Evolutionary conservation across 2,797 vertebrate species (phyloP), one percentile per base, ranked within the genome.

Genomic region (Etheostoma nigrum): DNA sequence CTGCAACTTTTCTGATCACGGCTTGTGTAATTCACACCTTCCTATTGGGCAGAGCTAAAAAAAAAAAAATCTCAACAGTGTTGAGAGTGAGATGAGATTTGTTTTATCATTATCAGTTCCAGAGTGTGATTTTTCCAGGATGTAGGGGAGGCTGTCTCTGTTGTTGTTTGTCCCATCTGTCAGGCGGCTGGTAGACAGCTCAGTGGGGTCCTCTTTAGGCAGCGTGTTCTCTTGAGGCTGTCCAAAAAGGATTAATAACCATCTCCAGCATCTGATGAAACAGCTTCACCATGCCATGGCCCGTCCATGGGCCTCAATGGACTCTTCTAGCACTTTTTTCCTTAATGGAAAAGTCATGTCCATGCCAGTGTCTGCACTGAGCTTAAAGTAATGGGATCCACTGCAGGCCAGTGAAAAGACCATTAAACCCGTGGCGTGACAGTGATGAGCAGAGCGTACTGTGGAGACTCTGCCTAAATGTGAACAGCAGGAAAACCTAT

Each of bases 281-380:
- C 72, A 53, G 61, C 72, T 80, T 84, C 63, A 13, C 89, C 77
- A 53, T 92, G 85, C 86, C 77, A 53, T 92, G 86, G 87, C 79
- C 69, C 25, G 58, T 84, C 78, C 63, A 36, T 68, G 13, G 47
- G 74, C 79, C 84, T 90, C 84, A 71, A 15, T 13, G 55, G 83
- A 75, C 74, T 81, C 63, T 66, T 82, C 79, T 57, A 89, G 76
- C 76, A 73, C 78, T 80, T 72, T 88, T 40, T 66, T 78, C 81
- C 40, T 80, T 87, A 86, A 87, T 82, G 86, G 85, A 88, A 93
- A 92, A 89, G 64, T 81, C 76, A 60, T 77, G 70, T 84, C 74
- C 48, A 77, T 79, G 76, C 84, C 86, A 86, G 76, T 65, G 64
- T 86, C 80, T 77, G 68, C 75, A 59, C 76, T 82, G 58, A 51